Evolutionary conservation across 2,888 invertebrate species (phyloP).

Genomic region (Rhynchonema sp.): DNA sequence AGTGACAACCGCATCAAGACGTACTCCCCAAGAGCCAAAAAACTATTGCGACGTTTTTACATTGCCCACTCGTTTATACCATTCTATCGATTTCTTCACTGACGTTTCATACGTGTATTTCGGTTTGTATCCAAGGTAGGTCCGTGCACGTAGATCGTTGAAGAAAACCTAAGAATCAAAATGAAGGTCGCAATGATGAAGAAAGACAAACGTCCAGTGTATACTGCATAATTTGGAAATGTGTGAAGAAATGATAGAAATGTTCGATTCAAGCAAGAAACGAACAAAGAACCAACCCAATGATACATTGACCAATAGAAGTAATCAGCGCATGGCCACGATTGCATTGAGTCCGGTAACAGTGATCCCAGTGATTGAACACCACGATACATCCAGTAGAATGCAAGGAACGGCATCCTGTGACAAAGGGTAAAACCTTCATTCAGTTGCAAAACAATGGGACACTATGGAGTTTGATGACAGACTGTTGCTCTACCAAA

Average conservation of each 20-base stretch:
- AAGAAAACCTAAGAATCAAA: neutral
- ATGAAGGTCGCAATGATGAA: neutral
- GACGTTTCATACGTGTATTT: neutral
- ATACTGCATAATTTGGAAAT: no score
- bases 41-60: no score
- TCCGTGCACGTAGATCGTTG: neutral
- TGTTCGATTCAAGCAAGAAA: no score
- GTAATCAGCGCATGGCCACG: neutral
- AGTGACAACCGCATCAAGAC: no score
- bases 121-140: neutral
- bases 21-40: no score
- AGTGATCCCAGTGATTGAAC: neutral
- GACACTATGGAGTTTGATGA: no score
- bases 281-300: neutral
- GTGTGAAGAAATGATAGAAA: no score
- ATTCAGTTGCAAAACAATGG: no score
- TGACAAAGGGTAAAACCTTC: neutral
- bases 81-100: no score
- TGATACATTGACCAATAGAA: neutral
- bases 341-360: neutral
- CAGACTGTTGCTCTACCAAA: no score
- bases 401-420: neutral
- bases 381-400: neutral
- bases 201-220: neutral
- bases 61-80: no score